Percentiles rank a stretch among this genome's conserved stretches.
phyloP scores from a whole-genome alignment of 2,888 invertebrate species.

The Lasioglossum oenotherae region DNA sequence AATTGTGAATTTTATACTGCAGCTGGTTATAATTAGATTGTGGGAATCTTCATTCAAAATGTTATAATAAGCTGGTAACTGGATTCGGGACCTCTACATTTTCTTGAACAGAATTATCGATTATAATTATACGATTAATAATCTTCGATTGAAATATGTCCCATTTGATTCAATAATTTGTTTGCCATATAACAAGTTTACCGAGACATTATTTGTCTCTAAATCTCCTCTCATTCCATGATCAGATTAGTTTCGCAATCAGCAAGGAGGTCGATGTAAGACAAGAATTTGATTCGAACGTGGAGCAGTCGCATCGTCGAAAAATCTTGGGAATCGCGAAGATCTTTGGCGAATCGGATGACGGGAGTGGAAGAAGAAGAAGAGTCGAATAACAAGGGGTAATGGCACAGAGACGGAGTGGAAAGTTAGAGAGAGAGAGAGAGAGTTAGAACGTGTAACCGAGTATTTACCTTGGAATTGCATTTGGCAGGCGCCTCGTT shows the following conservation, averaged over 20 bases:
- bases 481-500: constrained; percentile 67
- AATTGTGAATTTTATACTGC: too few relatives aligned
- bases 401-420: neutral
- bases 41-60: neutral
- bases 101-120: too few relatives aligned
- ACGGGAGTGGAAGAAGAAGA: neutral
- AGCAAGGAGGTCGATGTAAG: neutral
- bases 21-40: neutral
- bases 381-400: neutral
- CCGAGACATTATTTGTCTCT: too few relatives aligned
- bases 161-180: too few relatives aligned
- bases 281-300: neutral
- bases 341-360: neutral
- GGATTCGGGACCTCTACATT: too few relatives aligned
- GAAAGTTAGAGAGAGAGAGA: neutral
- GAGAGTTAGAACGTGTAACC: neutral
- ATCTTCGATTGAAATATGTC: too few relatives aligned
- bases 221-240: neutral
- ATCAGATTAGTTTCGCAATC: neutral
- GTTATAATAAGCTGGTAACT: neutral
- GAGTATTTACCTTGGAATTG: constrained; percentile 73
- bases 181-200: too few relatives aligned
- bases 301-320: neutral
- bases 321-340: constrained; percentile 14
- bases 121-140: too few relatives aligned